Evolutionary conservation across 92 coral and sea anemone species (phyloP).

Genomic region (Palythoa grandis): DNA sequence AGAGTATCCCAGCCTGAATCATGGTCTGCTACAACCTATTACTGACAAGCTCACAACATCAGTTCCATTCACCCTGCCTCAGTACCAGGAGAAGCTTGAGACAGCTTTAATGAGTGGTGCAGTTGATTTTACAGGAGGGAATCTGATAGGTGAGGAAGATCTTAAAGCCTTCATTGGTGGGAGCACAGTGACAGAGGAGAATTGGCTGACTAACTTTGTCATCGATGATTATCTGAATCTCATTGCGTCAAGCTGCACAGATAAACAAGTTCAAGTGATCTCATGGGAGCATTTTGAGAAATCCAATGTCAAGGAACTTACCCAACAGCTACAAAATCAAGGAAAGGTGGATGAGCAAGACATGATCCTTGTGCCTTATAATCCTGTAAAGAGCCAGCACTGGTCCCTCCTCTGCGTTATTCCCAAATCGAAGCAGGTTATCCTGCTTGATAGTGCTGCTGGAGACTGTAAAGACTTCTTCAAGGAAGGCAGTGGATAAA

Average conservation of each 20-base stretch:
- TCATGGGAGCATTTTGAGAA: constrained; percentile 25
- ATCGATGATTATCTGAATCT: constrained; percentile 6
- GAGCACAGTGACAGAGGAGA: constrained; percentile 17
- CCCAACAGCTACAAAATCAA: constrained; percentile 21
- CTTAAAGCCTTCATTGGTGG: constrained; percentile 21
- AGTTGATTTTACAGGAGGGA: constrained; percentile 11
- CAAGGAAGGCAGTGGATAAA: neutral
- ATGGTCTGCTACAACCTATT: constrained; percentile 22
- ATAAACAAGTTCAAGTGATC: constrained; percentile 12
- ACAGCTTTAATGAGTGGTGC: constrained; percentile 30
- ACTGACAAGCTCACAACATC: constrained; percentile 21
- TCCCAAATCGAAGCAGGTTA: constrained; percentile 26
- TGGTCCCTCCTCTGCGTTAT: constrained; percentile 26
- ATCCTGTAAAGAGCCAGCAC: constrained; percentile 3
- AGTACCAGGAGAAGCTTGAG: constrained; percentile 32
- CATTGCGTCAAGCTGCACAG: constrained; percentile 22
- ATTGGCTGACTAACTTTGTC: constrained; percentile 28
- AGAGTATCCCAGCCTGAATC: constrained; percentile 30
- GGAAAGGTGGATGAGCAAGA: constrained; percentile 13
- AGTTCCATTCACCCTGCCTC: constrained; percentile 15
- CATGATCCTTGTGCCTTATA: constrained; percentile 14
- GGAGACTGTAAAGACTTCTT: neutral
- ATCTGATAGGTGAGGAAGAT: constrained; percentile 14
- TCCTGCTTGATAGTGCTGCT: constrained; percentile 21
- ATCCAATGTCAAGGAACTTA: constrained; percentile 2